These are phyloP conservation scores for Apodemus speciosus DNA, from an alignment of 2,113 vertebrate genomes.

Conservation along the genomic window DNA sequence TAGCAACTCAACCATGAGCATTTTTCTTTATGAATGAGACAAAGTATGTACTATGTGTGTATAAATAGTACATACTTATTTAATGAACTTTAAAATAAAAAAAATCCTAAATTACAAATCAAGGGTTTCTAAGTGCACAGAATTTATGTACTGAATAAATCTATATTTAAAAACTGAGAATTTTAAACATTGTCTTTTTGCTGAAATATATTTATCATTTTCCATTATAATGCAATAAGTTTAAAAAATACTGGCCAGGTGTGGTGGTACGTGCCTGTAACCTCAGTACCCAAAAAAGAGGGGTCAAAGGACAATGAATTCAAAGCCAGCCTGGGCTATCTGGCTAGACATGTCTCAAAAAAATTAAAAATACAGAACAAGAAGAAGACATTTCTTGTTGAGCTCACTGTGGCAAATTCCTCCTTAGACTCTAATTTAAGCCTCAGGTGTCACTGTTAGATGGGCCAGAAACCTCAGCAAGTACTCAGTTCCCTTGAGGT, in stretches of 20 bases:
- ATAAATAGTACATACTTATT: neutral
- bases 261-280: neutral
- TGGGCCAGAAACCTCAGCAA: conserved; percentile 66
- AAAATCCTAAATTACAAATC: neutral
- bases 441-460: conserved; percentile 24
- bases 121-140: conserved; percentile 2
- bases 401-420: conserved; percentile 10
- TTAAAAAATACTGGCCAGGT: neutral
- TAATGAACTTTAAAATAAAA: conserved; percentile 30
- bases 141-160: conserved; percentile 5
- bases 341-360: neutral
- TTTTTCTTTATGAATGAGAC: conserved; percentile 43
- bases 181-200: conserved; percentile 31
- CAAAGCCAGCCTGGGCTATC: neutral
- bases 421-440: conserved; percentile 55
- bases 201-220: neutral
- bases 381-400: neutral
- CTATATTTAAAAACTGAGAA: conserved; percentile 43
- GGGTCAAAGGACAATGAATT: neutral
- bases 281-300: neutral
- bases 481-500: conserved; percentile 13
- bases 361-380: neutral
- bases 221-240: conserved; percentile 33
- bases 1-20: conserved; percentile 5
- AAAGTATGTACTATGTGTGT: neutral